These are phyloP conservation scores for Nomada goodeniana DNA, from an alignment of 2,888 invertebrate species.

Conservation along the genomic window DNA sequence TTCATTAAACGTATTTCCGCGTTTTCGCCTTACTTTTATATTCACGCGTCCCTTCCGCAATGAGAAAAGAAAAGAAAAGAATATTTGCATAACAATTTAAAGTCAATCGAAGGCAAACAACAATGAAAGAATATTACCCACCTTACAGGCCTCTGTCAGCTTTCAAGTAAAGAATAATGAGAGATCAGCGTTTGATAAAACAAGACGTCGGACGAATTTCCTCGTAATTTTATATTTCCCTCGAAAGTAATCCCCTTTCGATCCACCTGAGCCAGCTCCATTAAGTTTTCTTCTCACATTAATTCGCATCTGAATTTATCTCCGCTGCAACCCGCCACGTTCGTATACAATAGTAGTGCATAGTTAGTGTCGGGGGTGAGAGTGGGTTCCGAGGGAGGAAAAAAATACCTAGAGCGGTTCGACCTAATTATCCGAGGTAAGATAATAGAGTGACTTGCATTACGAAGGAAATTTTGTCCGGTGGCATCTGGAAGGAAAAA, in stretches of 20 bases:
- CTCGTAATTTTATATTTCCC: conserved; percentile 37
- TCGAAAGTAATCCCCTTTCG: conserved; percentile 37
- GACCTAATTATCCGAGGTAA: conserved; percentile 60
- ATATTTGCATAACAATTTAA: conserved; percentile 5
- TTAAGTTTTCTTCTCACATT: conserved; percentile 34
- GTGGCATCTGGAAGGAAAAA: conserved; percentile 49
- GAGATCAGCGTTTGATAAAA: conserved; percentile 17
- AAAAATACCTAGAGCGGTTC: conserved; percentile 41
- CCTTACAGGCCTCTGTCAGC: no score
- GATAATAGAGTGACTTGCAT: conserved; percentile 62
- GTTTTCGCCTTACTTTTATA: background rate
- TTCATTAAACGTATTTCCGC: background rate
- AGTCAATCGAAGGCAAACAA: background rate
- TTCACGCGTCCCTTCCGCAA: background rate
- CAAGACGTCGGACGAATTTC: conserved; percentile 18
- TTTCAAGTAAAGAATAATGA: conserved; percentile 9
- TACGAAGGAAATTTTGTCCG: conserved; percentile 54
- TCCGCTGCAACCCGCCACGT: conserved; percentile 6
- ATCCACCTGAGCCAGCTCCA: conserved; percentile 32
- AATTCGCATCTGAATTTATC: conserved; percentile 56
- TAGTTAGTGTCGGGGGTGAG: background rate
- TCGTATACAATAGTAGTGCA: no score
- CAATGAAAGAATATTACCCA: background rate
- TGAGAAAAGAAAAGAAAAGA: background rate
- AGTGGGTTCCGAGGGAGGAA: background rate